Evolutionary conservation across 2,888 invertebrate species (phyloP), one percentile per base, ranked within the genome.

Genomic region (Leptinotarsa haldemani): DNA sequence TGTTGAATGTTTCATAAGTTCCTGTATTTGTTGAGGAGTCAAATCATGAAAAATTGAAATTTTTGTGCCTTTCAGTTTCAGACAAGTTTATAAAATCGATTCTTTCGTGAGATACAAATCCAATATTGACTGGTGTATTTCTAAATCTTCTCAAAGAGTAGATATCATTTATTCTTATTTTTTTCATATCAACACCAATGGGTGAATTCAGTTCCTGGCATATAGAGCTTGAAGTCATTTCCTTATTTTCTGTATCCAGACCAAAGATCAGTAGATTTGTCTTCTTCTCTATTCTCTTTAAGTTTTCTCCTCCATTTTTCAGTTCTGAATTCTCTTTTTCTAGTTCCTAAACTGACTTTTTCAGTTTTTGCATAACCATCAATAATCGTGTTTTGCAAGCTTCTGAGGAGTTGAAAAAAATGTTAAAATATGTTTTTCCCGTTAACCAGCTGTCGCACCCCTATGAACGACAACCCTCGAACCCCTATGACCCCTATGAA

Each of bases 241-340:
- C 47, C 20, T 47, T n/a, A 65, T 22, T 16, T 20, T n/a, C 18
- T 65, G 20, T 65, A 40, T 47, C 18, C 48, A 65, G 48, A 65
- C 65, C 65, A 65, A 65, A 48, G 25, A 65, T 65, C 3, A 65
- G 47, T n/a, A 65, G 18, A 47, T 65, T 65, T 3, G n/a, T n/a
- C n/a, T 65, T 65, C 20, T 18, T 65, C 20, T 47, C 15, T 18
- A n/a, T 16, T 65, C 65, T 65, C 13, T 65, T 22, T 20, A 65
- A 22, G 2, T n/a, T 48, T 16, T 65, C 65, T n/a, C 48, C 18
- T 65, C n/a, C 48, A 2, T 16, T n/a, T 65, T 65, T 65, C 18
- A 65, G 48, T 18, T 65, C 46, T 65, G 22, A 20, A 47, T 65
- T 65, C 47, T 65, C 18, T 46, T 46, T 40, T n/a, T 65, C 65